phyloP scores from a whole-genome alignment of 35 echinoderm and acorn worm genomes.

The Acanthaster planci region DNA sequence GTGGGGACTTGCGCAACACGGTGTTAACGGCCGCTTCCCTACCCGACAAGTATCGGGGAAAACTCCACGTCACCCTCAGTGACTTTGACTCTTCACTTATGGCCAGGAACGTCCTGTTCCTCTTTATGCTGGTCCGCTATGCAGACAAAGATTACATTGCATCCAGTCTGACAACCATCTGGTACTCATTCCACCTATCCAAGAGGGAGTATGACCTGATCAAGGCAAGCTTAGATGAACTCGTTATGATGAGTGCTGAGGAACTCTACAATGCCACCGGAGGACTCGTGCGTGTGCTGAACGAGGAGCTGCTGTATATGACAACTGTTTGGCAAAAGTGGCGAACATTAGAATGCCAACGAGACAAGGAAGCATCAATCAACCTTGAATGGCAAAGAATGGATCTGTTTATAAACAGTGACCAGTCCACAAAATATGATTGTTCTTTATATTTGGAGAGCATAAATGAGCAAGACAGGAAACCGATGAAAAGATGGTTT shows the following conservation, averaged over 20 bases:
- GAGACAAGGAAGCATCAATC: background rate
- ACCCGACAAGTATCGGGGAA: conserved; percentile 45
- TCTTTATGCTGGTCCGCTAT: conserved; percentile 45
- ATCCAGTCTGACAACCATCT: conserved; percentile 23
- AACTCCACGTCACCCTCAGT: conserved; percentile 41
- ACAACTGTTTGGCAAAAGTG: conserved; percentile 51
- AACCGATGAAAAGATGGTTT: conserved; percentile 45
- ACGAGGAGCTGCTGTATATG: background rate
- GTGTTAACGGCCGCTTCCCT: conserved; percentile 61
- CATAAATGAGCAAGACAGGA: background rate
- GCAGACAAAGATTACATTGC: background rate
- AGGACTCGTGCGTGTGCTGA: conserved; percentile 24
- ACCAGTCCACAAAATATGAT: no score
- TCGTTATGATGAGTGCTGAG: background rate
- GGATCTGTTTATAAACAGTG: background rate
- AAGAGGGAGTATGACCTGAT: conserved; percentile 22
- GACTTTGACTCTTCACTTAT: conserved; percentile 44
- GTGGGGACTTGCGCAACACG: conserved; percentile 52
- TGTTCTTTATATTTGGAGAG: background rate
- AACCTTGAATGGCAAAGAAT: conserved; percentile 32
- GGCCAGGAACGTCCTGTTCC: conserved; percentile 52
- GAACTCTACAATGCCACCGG: background rate
- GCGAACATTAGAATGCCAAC: conserved; percentile 25
- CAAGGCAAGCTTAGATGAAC: background rate
- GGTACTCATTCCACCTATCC: conserved; percentile 45